Percentiles rank a stretch among this genome's conserved stretches.
These are phyloP conservation scores for Trichomycterus rosablanca DNA, from an alignment of 2,113 vertebrate genomes.

Conservation along the genomic window DNA sequence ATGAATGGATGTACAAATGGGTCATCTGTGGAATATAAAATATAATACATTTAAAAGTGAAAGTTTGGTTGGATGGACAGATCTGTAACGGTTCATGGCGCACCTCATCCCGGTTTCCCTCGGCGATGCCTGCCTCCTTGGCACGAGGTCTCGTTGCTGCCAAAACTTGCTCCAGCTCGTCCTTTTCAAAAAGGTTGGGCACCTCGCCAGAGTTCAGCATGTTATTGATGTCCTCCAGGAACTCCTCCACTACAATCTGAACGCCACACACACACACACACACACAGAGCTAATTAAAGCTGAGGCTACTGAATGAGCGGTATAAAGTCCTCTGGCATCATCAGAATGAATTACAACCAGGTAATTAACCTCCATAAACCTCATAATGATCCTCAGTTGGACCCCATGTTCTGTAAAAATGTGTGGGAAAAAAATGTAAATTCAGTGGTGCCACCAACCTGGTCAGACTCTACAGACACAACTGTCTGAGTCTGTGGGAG, in stretches of 20 bases:
- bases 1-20: not conserved
- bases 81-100: not conserved
- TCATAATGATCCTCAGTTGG: too few species aligned
- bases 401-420: too few species aligned
- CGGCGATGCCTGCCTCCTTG: slow-evolving; percentile 75
- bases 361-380: too few species aligned
- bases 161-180: slow-evolving; percentile 75
- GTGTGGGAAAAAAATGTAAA: too few species aligned
- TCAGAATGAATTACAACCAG: too few species aligned
- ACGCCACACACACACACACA: not conserved
- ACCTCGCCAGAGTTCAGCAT: slow-evolving; percentile 80
- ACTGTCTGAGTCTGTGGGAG: too few species aligned
- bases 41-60: too few species aligned
- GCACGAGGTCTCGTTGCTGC: slow-evolving; percentile 71
- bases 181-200: slow-evolving; percentile 80
- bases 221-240: slow-evolving; percentile 80
- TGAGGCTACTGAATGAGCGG: too few species aligned
- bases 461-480: too few species aligned
- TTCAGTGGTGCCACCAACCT: too few species aligned
- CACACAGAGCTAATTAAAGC: too few species aligned
- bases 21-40: not conserved
- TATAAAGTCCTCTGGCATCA: too few species aligned
- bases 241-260: slow-evolving; percentile 74
- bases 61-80: not conserved
- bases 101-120: slow-evolving; percentile 82